Percentiles rank a stretch among this genome's conserved stretches.
phyloP scores from a whole-genome alignment of 2,797 vertebrate species.

The Chelon auratus region DNA sequence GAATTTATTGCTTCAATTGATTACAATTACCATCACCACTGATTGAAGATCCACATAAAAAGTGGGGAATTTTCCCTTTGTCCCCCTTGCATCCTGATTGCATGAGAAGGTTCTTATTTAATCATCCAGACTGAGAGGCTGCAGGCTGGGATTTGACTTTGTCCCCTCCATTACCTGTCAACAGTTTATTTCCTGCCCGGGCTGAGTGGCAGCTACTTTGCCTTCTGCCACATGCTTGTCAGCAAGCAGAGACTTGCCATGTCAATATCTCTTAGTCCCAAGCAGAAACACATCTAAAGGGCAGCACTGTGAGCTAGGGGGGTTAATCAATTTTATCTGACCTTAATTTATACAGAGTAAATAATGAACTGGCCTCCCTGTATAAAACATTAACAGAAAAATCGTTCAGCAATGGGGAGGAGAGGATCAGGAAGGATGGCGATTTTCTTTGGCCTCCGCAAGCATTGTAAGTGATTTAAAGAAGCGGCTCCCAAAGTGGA shows the following conservation, averaged over 20 bases:
- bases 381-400: conserved; percentile 71
- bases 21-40: no score
- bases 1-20: no score
- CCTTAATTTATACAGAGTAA: conserved; percentile 81
- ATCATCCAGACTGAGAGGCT: conserved; percentile 49
- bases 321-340: conserved; percentile 78
- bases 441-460: conserved; percentile 41
- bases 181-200: conserved; percentile 60
- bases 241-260: conserved; percentile 58
- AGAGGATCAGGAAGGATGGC: conserved; percentile 7
- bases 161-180: conserved; percentile 58
- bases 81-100: conserved; percentile 12
- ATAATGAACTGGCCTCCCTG: conserved; percentile 74
- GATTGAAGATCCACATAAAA: no score
- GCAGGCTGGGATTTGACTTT: conserved; percentile 64
- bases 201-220: conserved; percentile 62
- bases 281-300: conserved; percentile 73
- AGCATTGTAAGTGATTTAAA: conserved; percentile 29
- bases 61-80: background rate
- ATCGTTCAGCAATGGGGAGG: conserved; percentile 36
- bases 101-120: conserved; percentile 38
- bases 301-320: conserved; percentile 51
- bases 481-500: conserved; percentile 22
- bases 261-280: conserved; percentile 73
- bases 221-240: conserved; percentile 68